phyloP scores from a whole-genome alignment of 2,888 invertebrate genomes.

The Stenotaenia linearis region DNA sequence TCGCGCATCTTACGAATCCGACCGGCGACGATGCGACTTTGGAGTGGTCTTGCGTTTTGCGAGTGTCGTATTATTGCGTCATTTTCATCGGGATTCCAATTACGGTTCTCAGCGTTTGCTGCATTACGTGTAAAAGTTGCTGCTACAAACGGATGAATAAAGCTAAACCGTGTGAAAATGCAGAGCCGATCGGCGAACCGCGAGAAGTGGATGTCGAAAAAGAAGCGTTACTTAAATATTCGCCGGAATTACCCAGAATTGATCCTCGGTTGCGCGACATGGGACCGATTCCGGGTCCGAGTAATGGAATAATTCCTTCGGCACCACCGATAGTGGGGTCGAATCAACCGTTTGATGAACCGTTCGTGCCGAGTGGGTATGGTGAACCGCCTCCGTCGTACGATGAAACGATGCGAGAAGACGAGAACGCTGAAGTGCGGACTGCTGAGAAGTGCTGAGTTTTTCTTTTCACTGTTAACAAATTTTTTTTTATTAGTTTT shows the following conservation, averaged over 20 bases:
- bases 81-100: not conserved
- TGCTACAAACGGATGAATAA: not conserved
- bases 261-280: not conserved
- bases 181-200: not conserved
- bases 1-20: not conserved
- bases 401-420: not conserved
- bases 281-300: not conserved
- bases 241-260: not conserved
- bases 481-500: no score
- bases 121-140: not conserved
- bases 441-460: not conserved
- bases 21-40: not conserved
- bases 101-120: not conserved
- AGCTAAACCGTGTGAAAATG: not conserved
- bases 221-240: not conserved
- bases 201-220: not conserved
- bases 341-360: not conserved
- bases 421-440: not conserved
- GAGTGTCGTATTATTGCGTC: not conserved
- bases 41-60: not conserved
- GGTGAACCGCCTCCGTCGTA: conserved; percentile 21
- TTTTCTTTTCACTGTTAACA: no score
- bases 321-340: not conserved
- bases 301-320: not conserved
- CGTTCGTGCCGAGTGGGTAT: not conserved